phyloP scores from a whole-genome alignment of 2,888 invertebrate species.

The Druceiella hillmani region DNA sequence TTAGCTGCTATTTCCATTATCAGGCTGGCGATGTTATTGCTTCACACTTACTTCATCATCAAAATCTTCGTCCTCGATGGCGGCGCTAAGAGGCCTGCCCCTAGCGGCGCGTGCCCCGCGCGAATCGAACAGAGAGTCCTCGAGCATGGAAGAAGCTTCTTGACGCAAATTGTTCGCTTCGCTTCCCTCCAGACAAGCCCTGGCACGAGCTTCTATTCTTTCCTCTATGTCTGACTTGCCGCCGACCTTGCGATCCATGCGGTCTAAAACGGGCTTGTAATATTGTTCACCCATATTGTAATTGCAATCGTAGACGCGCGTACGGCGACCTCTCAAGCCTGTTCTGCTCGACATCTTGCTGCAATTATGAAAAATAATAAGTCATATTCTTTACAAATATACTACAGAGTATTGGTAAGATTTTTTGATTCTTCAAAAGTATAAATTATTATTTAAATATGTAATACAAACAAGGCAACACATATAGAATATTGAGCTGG shows the following conservation, averaged over 20 bases:
- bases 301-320: slow-evolving; percentile 81
- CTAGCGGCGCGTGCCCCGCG: slow-evolving; percentile 52
- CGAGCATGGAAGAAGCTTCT: slow-evolving; percentile 33
- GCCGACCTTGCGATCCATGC: slow-evolving; percentile 65
- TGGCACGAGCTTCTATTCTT: background rate
- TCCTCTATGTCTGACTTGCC: slow-evolving; percentile 38
- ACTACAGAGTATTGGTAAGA: too few species aligned
- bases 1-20: too few species aligned
- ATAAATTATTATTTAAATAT: too few species aligned
- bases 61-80: slow-evolving; percentile 44
- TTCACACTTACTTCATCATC: slow-evolving; percentile 48
- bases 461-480: too few species aligned
- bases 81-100: slow-evolving; percentile 41
- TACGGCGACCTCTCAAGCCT: slow-evolving; percentile 68
- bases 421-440: too few species aligned
- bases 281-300: slow-evolving; percentile 81
- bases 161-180: slow-evolving; percentile 15
- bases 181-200: slow-evolving; percentile 32
- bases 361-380: too few species aligned
- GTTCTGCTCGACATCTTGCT: too few species aligned
- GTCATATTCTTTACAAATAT: too few species aligned
- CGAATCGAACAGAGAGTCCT: slow-evolving; percentile 59
- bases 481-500: too few species aligned
- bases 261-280: slow-evolving; percentile 71
- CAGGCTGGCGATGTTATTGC: too few species aligned